phyloP scores from a whole-genome alignment of 2,888 invertebrate species.

The Notodonta dromedarius region DNA sequence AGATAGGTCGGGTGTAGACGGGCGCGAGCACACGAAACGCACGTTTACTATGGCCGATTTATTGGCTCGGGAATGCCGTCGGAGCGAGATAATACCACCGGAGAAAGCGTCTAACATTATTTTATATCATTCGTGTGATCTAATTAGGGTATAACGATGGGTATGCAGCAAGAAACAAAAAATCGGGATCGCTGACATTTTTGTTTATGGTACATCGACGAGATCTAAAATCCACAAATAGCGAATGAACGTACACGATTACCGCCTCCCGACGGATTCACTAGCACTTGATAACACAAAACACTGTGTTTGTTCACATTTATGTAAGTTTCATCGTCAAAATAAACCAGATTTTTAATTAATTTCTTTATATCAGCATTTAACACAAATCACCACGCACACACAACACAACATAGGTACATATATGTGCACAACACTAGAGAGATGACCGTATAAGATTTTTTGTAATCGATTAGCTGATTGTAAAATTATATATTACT shows the following conservation, averaged over 20 bases:
- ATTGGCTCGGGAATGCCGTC: slow-evolving; percentile 66
- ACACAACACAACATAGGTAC: slow-evolving; percentile 80
- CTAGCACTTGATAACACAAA: slow-evolving; percentile 81
- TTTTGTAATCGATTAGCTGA: slow-evolving; percentile 32
- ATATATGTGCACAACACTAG: slow-evolving; percentile 61
- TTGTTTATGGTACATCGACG: slow-evolving; percentile 85
- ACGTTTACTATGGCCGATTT: slow-evolving; percentile 81
- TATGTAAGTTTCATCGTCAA: slow-evolving; percentile 80
- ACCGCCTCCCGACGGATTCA: slow-evolving; percentile 82
- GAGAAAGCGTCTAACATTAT: slow-evolving; percentile 77
- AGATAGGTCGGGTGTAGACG: slow-evolving; percentile 81
- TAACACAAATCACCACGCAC: slow-evolving; percentile 85
- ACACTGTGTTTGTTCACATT: slow-evolving; percentile 79
- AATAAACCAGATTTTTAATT: slow-evolving; percentile 76
- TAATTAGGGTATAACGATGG: slow-evolving; percentile 80
- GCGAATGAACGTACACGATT: slow-evolving; percentile 83
- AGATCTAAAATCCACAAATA: slow-evolving; percentile 83
- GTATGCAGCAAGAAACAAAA: slow-evolving; percentile 83
- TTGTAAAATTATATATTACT: slow-evolving; percentile 22
- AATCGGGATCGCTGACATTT: slow-evolving; percentile 85
- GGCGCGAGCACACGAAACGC: slow-evolving; percentile 78
- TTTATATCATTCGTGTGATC: slow-evolving; percentile 82
- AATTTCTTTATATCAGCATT: slow-evolving; percentile 82
- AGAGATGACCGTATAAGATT: slow-evolving; percentile 27
- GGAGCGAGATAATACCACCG: slow-evolving; percentile 54